phyloP scores from a whole-genome alignment of 2,113 vertebrate species.

The Ahaetulla prasina region DNA sequence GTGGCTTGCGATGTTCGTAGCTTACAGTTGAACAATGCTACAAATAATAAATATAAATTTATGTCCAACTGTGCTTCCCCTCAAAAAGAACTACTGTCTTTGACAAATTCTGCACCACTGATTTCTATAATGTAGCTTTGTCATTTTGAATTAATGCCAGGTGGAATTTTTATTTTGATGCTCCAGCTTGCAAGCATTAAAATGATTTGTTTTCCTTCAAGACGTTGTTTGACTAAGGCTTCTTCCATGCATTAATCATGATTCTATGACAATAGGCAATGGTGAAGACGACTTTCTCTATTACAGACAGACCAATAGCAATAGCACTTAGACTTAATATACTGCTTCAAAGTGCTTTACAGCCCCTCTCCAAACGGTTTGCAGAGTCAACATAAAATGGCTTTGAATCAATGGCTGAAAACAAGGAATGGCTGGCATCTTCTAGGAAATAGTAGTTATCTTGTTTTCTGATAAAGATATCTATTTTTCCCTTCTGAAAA shows the following conservation, averaged over 20 bases:
- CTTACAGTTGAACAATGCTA: background rate
- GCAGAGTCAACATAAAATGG: no score
- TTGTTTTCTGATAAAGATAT: background rate
- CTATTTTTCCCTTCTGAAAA: background rate
- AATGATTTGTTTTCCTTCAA: background rate
- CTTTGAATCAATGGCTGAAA: background rate
- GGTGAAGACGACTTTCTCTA: background rate
- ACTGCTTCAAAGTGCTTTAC: no score
- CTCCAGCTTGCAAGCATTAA: background rate
- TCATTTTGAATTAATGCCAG: background rate
- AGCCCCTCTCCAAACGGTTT: no score
- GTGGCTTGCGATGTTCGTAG: background rate
- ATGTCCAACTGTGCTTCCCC: background rate
- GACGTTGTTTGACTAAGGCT: background rate
- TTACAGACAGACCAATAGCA: background rate
- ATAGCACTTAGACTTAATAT: no score
- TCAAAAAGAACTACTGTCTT: background rate
- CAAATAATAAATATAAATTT: background rate
- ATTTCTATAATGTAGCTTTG: background rate
- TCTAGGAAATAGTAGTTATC: background rate
- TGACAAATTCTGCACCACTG: background rate
- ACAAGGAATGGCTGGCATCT: background rate
- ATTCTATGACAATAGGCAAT: background rate
- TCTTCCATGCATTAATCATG: background rate
- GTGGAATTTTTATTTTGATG: background rate